Percentiles rank a stretch among this genome's conserved stretches.
phyloP scores from a whole-genome alignment of 1,140 invertebrate species.

The Drosophila ogumai region DNA sequence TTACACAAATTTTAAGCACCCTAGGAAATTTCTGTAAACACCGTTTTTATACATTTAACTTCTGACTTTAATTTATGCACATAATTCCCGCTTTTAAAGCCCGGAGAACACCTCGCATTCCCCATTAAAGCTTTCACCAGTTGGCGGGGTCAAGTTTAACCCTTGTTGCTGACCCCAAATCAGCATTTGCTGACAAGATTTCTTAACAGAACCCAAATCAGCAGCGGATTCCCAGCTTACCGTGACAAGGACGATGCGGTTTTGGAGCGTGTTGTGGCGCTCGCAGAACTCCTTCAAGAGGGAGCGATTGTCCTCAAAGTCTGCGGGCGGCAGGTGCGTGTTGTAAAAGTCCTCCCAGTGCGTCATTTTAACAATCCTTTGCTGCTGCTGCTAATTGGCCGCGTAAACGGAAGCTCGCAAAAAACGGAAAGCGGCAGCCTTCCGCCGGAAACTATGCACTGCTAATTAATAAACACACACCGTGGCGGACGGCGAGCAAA shows the following conservation, averaged over 20 bases:
- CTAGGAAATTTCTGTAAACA: background rate
- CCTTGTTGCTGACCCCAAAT: background rate
- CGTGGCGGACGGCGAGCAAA: background rate
- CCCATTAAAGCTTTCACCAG: constrained; percentile 19
- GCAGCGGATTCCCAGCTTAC: constrained; percentile 85
- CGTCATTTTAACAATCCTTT: constrained; percentile 61
- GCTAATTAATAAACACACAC: constrained; percentile 44
- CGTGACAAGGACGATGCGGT: constrained; percentile 91
- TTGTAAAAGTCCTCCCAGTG: constrained; percentile 93
- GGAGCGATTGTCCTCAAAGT: constrained; percentile 90
- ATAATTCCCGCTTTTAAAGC: constrained; percentile 1
- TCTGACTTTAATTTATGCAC: constrained; percentile 13
- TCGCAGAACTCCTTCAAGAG: constrained; percentile 90
- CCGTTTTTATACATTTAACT: background rate
- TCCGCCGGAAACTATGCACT: constrained; percentile 55
- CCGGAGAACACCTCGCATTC: background rate
- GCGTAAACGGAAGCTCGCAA: constrained; percentile 30
- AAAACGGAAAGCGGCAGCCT: constrained; percentile 22
- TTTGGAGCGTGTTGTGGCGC: constrained; percentile 87
- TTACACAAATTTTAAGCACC: background rate
- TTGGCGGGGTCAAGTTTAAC: constrained; percentile 1
- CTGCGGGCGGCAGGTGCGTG: constrained; percentile 89
- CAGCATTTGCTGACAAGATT: background rate
- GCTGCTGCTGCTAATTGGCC: constrained; percentile 45
- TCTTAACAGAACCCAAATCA: constrained; percentile 4